phyloP scores from a whole-genome alignment of 1,140 invertebrate species.

The Probaryconus sp. region DNA sequence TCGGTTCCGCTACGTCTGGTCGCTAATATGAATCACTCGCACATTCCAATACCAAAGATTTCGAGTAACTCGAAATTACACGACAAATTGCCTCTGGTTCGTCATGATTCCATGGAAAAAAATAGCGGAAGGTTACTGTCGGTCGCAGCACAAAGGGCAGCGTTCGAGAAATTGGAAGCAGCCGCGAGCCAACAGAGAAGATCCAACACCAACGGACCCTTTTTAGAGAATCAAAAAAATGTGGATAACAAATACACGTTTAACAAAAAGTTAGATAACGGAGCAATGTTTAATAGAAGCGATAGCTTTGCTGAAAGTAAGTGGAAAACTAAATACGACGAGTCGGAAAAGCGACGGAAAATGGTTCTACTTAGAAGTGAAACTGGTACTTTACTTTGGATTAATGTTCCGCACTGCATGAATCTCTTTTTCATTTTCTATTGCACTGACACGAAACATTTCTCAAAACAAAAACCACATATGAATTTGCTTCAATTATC shows the following conservation, averaged over 20 bases:
- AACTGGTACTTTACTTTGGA: conserved; percentile 79
- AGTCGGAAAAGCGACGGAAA: conserved; percentile 83
- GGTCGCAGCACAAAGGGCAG: conserved; percentile 73
- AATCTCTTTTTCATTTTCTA: conserved; percentile 7
- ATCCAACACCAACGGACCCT: conserved; percentile 48
- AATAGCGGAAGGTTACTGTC: conserved; percentile 61
- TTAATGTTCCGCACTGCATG: background rate
- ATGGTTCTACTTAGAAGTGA: conserved; percentile 82
- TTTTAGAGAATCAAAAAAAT: conserved; percentile 53
- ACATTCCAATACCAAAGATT: conserved; percentile 73
- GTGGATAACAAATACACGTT: conserved; percentile 27
- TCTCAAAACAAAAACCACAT: background rate
- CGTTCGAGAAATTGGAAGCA: conserved; percentile 72
- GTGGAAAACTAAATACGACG: conserved; percentile 84
- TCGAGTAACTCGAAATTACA: conserved; percentile 57
- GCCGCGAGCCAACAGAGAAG: conserved; percentile 42
- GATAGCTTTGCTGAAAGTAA: conserved; percentile 72
- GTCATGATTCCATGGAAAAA: conserved; percentile 66
- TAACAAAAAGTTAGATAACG: conserved; percentile 33
- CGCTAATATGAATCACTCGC: conserved; percentile 70
- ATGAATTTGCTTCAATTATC: too few species aligned
- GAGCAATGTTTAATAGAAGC: conserved; percentile 62
- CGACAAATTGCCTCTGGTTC: conserved; percentile 63
- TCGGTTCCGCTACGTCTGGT: conserved; percentile 48
- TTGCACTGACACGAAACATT: background rate